Evolutionary conservation across 2,797 vertebrate species (phyloP).

Genomic region (Siniperca undulata): DNA sequence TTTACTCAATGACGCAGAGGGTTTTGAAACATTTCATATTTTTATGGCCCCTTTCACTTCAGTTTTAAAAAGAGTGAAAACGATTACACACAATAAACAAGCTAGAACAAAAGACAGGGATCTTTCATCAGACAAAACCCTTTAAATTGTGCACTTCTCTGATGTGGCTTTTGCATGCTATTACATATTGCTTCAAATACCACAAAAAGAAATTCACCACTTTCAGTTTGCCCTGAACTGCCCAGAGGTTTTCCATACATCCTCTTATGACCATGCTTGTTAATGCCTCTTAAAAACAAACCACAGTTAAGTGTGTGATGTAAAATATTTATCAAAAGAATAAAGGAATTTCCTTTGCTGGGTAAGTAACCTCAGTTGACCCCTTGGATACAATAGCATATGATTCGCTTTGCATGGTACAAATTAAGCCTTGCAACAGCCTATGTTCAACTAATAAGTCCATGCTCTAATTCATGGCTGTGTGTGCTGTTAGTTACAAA

Average conservation of each 20-base stretch:
- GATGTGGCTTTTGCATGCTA: conserved; percentile 26
- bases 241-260: conserved; percentile 31
- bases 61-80: conserved; percentile 46
- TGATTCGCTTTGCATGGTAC: conserved; percentile 15
- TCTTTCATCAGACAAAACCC: conserved; percentile 28
- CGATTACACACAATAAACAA: conserved; percentile 36
- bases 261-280: conserved; percentile 16
- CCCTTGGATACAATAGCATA: conserved; percentile 28
- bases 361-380: conserved; percentile 27
- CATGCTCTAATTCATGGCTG: not conserved
- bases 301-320: conserved; percentile 21
- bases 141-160: conserved; percentile 29
- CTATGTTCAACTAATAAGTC: not conserved
- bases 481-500: not conserved
- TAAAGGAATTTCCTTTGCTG: conserved; percentile 10
- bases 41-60: conserved; percentile 31
- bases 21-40: conserved; percentile 36
- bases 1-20: conserved; percentile 21
- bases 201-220: conserved; percentile 32
- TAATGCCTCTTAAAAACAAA: conserved; percentile 49
- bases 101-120: conserved; percentile 11
- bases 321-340: conserved; percentile 36
- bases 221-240: conserved; percentile 24
- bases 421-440: not conserved
- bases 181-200: conserved; percentile 40